Percentiles rank a stretch among this genome's conserved stretches.
phyloP scores from a whole-genome alignment of 2,113 vertebrate species.

The Bufo bufo region DNA sequence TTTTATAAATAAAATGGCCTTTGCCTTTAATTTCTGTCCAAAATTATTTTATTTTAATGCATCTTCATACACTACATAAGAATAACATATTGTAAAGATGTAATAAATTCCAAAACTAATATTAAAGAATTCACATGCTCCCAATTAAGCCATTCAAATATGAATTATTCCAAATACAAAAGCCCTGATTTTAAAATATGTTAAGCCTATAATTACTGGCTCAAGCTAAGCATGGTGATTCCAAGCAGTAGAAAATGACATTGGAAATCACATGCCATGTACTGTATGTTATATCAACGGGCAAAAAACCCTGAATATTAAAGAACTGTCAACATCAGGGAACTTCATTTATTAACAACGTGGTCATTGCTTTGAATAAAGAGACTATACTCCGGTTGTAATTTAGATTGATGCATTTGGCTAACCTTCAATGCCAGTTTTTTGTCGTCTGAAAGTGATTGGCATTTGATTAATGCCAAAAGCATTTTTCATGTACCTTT shows the following conservation, averaged over 20 bases:
- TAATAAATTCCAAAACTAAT: background rate
- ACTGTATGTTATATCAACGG: no score
- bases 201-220: conserved; percentile 28
- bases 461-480: no score
- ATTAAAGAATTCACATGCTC: background rate
- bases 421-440: no score
- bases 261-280: background rate
- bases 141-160: background rate
- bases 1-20: conserved; percentile 10
- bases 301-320: no score
- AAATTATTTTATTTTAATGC: conserved; percentile 4
- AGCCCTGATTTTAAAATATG: background rate
- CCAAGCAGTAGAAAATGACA: background rate
- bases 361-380: no score
- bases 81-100: background rate
- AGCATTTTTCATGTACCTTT: no score
- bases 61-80: background rate
- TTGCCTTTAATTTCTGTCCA: background rate
- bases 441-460: no score
- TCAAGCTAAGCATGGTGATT: background rate
- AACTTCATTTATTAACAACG: no score
- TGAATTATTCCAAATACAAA: background rate
- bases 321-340: no score
- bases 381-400: no score
- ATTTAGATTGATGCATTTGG: no score